phyloP scores from a whole-genome alignment of 2,888 invertebrate genomes.

The Leucozona laternaria region DNA sequence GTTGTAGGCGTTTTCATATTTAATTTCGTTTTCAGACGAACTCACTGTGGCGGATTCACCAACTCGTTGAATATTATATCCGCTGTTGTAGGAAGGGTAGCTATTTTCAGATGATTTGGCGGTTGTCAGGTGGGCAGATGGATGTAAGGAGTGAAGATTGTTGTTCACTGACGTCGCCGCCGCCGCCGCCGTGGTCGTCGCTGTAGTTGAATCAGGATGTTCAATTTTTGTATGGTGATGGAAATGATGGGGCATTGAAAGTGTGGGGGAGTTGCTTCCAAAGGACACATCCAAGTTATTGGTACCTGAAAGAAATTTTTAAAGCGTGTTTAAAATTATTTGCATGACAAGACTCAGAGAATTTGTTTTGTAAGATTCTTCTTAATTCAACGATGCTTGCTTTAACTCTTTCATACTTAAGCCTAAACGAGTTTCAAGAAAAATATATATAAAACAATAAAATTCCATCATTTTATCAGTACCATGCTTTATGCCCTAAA shows the following conservation, averaged over 20 bases:
- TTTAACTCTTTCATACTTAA: no score
- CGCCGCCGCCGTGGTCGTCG: conserved; percentile 75
- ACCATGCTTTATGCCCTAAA: no score
- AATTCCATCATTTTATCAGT: no score
- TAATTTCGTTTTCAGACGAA: conserved; percentile 79
- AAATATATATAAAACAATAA: no score
- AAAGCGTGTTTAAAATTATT: background rate
- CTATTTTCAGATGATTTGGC: conserved; percentile 62
- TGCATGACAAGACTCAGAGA: background rate
- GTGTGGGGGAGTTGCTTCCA: conserved; percentile 79
- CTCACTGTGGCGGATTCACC: conserved; percentile 79
- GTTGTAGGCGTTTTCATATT: conserved; percentile 82
- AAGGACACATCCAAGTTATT: conserved; percentile 79
- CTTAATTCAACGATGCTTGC: no score
- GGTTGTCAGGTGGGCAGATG: conserved; percentile 60
- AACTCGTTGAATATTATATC: conserved; percentile 76
- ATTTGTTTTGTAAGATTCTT: no score
- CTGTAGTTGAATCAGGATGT: conserved; percentile 83
- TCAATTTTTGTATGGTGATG: conserved; percentile 81
- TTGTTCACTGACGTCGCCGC: conserved; percentile 57
- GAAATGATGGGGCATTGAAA: conserved; percentile 78
- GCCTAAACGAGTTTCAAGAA: no score
- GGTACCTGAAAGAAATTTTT: conserved; percentile 20
- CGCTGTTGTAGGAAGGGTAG: conserved; percentile 77
- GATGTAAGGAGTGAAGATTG: conserved; percentile 68